Evolutionary conservation across 2,888 invertebrate species (phyloP).

Genomic region (Craniophora ligustri): DNA sequence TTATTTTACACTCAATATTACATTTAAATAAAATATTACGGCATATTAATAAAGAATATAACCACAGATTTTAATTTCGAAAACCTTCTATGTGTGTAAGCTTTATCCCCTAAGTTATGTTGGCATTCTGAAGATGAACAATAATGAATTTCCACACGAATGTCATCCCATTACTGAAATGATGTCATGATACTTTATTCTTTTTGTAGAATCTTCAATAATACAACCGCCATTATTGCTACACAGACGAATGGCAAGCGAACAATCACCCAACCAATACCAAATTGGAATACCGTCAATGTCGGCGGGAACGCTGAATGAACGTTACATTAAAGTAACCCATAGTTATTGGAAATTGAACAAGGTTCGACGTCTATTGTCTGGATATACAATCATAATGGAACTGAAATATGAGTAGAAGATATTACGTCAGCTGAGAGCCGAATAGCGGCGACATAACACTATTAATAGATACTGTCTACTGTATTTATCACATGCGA

Average conservation of each 20-base stretch:
- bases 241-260: constrained; percentile 40
- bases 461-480: constrained; percentile 16
- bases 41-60: too few species aligned
- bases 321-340: constrained; percentile 47
- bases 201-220: constrained; percentile 37
- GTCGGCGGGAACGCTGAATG: constrained; percentile 43
- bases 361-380: constrained; percentile 57
- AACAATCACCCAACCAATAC: constrained; percentile 41
- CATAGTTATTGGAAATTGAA: constrained; percentile 58
- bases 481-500: too few species aligned
- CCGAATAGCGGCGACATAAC: constrained; percentile 6
- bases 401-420: constrained; percentile 51
- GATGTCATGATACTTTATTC: constrained; percentile 30
- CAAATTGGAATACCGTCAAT: constrained; percentile 51
- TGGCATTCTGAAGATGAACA: constrained; percentile 7
- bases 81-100: not conserved
- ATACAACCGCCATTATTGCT: constrained; percentile 36
- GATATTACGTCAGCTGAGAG: constrained; percentile 19
- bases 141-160: constrained; percentile 10
- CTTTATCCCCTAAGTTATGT: not conserved
- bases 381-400: constrained; percentile 57
- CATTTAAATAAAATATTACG: too few species aligned
- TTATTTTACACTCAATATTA: too few species aligned
- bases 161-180: constrained; percentile 24
- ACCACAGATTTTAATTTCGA: not conserved